Evolutionary conservation across 2,797 vertebrate species (phyloP), one percentile per base, ranked within the genome.

Genomic region (Phoeniculus purpureus): DNA sequence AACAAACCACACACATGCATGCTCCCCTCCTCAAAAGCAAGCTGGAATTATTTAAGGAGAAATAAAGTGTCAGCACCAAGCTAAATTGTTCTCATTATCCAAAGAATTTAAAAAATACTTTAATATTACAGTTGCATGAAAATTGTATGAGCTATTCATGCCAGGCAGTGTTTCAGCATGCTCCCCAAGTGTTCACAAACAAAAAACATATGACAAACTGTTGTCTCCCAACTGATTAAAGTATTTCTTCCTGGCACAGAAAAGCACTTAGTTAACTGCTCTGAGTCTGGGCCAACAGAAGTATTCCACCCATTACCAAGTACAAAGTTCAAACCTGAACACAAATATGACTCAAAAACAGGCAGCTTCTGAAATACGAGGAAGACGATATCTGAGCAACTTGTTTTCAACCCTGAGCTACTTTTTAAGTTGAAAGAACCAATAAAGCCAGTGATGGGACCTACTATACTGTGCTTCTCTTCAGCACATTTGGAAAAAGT

Each of bases 171-270:
- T 94, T 95, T 97, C 94, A 87, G 85, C 64, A 94, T 81, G 87
- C 72, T 95, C 81, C 85, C 96, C 61, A 73, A 95, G 93, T 72
- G 89, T 61, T 95, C 68, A 90, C 95, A 97, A 95, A 97, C 94
- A 96, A 91, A 97, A 94, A 96, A 93, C 93, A 95, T 67, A 94
- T 96, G 81, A 96, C 81, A 96, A 96, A 95, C 81, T 92, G 93
- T 91, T 91, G 74, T 95, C 91, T 96, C 92, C 74, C 79, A 89
- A 93, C 64, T 94, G 93, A 96, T 95, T 96, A 94, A 97, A 96
- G 87, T 92, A 94, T 93, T 96, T 97, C 90, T 94, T 92, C 77
- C 87, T 97, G 94, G 95, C 92, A 92, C 48, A 4, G 87, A 92
- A 97, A 95, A 96, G 88, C 89, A 91, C 66, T 96, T 94, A 81